These are phyloP conservation scores for Zhuqinia jingwanae DNA, from an alignment of 2,888 invertebrate species.

Conservation along the genomic window DNA sequence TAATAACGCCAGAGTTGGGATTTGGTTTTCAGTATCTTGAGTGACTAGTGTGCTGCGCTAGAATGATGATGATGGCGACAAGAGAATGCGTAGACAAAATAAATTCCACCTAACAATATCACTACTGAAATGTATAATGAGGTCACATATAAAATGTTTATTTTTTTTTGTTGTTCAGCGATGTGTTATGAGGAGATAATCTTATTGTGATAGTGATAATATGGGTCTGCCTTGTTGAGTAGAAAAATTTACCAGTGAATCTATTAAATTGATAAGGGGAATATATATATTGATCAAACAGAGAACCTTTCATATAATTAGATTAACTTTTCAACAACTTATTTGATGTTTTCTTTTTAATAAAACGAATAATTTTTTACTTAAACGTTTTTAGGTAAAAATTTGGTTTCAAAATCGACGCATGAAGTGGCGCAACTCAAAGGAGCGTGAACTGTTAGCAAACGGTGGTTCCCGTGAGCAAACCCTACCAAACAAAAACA, in stretches of 20 bases:
- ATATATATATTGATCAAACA: too few species aligned
- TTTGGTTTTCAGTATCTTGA: constrained; percentile 26
- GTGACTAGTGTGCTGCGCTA: background rate
- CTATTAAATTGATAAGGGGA: constrained; percentile 18
- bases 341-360: too few species aligned
- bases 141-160: background rate
- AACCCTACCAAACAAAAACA: constrained; percentile 93
- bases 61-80: constrained; percentile 28
- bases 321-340: background rate
- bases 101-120: constrained; percentile 38
- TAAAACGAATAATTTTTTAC: background rate
- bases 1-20: constrained; percentile 26
- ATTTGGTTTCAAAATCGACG: constrained; percentile 98
- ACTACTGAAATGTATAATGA: constrained; percentile 2
- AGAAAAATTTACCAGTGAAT: background rate
- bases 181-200: background rate
- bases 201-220: background rate
- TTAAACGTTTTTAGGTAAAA: constrained; percentile 86
- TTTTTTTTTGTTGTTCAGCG: background rate
- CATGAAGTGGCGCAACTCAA: constrained; percentile 99
- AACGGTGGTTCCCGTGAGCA: constrained; percentile 97
- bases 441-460: constrained; percentile 96
- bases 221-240: background rate
- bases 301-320: too few species aligned
- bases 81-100: constrained; percentile 1